Percentiles rank a stretch among this genome's conserved stretches.
phyloP scores from a whole-genome alignment of 2,888 invertebrate genomes.

The Galeopsomyia nigrocyanea region DNA sequence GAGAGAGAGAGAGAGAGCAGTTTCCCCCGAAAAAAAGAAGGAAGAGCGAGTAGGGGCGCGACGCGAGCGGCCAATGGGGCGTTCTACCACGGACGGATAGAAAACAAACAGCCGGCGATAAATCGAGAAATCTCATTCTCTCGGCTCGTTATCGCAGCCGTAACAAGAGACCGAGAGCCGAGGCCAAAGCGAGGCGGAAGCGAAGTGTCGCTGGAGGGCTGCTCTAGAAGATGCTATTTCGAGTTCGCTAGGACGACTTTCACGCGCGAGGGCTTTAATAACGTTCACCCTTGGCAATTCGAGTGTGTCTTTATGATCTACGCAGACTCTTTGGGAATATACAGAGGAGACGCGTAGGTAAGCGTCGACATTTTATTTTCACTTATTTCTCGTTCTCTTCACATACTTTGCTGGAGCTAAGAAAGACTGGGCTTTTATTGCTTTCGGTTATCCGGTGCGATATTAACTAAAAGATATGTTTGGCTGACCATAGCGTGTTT shows the following conservation, averaged over 20 bases:
- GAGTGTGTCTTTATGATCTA: slow-evolving; percentile 29
- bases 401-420: neutral
- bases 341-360: neutral
- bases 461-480: too few species aligned
- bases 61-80: neutral
- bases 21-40: neutral
- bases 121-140: slow-evolving; percentile 48
- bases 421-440: too few species aligned
- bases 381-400: slow-evolving; percentile 20
- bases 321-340: slow-evolving; percentile 11
- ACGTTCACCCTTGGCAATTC: slow-evolving; percentile 43
- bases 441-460: too few species aligned
- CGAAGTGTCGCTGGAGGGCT: slow-evolving; percentile 10
- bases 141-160: slow-evolving; percentile 48
- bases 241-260: too few species aligned
- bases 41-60: neutral
- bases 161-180: slow-evolving; percentile 38
- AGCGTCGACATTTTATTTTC: slow-evolving; percentile 26
- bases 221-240: slow-evolving; percentile 41
- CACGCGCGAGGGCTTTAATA: slow-evolving; percentile 54
- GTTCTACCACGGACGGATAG: slow-evolving; percentile 5
- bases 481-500: too few species aligned
- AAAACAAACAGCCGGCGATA: slow-evolving; percentile 44
- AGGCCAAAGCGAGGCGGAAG: neutral
- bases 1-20: too few species aligned